These are phyloP conservation scores for Hofmannophila pseudospretella DNA, from an alignment of 2,888 invertebrate genomes.

Conservation along the genomic window DNA sequence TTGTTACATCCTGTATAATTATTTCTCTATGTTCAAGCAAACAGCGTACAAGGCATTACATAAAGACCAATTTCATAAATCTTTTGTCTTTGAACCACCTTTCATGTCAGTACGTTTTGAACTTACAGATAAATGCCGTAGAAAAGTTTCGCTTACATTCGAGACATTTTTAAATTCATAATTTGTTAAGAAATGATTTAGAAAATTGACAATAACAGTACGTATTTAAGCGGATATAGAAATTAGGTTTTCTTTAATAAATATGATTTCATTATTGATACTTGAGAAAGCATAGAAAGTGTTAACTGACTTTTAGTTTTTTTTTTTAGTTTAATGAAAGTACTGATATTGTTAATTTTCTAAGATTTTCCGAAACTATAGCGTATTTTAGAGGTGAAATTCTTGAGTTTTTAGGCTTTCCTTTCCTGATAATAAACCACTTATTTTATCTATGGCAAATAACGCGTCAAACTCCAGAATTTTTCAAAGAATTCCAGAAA, in stretches of 20 bases:
- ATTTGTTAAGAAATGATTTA: neutral
- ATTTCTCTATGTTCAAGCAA: neutral
- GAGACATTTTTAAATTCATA: neutral
- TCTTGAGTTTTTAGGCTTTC: too few species aligned
- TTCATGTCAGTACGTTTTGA: constrained; percentile 13
- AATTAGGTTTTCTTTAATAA: neutral
- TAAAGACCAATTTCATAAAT: neutral
- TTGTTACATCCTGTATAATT: neutral
- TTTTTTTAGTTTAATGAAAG: neutral
- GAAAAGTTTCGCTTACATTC: constrained; percentile 20
- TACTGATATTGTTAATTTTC: neutral
- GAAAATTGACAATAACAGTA: neutral
- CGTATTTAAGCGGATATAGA: neutral
- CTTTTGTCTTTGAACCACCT: constrained; percentile 2
- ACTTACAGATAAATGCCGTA: constrained; percentile 13
- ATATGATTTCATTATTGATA: neutral
- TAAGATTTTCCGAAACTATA: too few species aligned
- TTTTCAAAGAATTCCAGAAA: too few species aligned
- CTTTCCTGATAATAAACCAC: too few species aligned
- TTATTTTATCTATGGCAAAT: too few species aligned
- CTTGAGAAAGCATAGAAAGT: neutral
- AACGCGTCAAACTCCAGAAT: too few species aligned
- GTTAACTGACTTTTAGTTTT: neutral
- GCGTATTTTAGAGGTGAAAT: too few species aligned
- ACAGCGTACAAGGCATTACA: too few species aligned